Percentiles rank a stretch among this genome's conserved stretches.
Evolutionary conservation across 1,140 invertebrate genomes (phyloP).

Genomic region (Campoletis sonorensis): DNA sequence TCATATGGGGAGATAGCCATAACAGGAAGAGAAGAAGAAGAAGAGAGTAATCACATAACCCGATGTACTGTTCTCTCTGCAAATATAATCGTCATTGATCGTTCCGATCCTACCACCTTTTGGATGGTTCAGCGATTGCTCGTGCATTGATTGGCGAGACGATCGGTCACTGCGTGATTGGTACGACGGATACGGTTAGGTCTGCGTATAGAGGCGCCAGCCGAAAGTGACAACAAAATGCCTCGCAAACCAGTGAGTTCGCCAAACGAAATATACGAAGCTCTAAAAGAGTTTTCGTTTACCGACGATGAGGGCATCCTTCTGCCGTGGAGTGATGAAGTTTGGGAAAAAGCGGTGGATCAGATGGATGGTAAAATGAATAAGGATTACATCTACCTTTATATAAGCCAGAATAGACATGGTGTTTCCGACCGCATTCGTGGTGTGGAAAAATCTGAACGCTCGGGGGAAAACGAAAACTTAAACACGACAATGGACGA

Average conservation of each 20-base stretch:
- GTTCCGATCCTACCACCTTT: too few relatives aligned
- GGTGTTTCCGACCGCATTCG: background rate
- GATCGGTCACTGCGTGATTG: too few relatives aligned
- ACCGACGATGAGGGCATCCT: background rate
- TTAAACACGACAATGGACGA: background rate
- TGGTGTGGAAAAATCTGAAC: background rate
- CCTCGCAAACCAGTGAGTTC: background rate
- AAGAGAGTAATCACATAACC: too few relatives aligned
- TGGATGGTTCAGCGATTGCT: too few relatives aligned
- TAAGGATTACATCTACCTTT: constrained; percentile 20
- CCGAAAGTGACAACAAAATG: background rate
- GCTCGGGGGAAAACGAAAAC: background rate
- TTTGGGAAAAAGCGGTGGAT: background rate
- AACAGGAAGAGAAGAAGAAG: too few relatives aligned
- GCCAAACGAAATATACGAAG: constrained; percentile 4
- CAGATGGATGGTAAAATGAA: background rate
- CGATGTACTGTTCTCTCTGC: too few relatives aligned
- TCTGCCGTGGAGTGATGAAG: background rate
- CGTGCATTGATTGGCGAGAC: too few relatives aligned
- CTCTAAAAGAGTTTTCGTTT: constrained; percentile 14
- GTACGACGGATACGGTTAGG: too few relatives aligned
- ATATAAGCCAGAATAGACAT: background rate
- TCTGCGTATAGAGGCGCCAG: too few relatives aligned
- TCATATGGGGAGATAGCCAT: too few relatives aligned
- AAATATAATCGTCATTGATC: too few relatives aligned